A percentile compares a stretch with the other conserved stretches of the same genome.
Evolutionary conservation across 2,888 invertebrate genomes (phyloP).

Genomic region (Eremobia ochroleuca): DNA sequence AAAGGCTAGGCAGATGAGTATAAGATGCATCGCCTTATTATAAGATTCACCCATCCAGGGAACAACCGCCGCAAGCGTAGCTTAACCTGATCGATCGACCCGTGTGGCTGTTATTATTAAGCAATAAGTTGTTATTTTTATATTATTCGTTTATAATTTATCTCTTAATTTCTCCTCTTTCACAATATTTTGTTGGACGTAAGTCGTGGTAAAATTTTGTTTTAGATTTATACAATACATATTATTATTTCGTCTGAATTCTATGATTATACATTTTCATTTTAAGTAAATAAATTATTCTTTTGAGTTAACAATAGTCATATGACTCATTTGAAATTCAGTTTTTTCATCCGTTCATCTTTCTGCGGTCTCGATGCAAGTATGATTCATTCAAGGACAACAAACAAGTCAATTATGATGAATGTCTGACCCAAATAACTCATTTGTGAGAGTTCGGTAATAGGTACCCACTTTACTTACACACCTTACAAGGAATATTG

Average conservation of each 20-base stretch:
- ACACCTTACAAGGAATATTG: background rate
- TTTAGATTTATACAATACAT: background rate
- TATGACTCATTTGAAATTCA: constrained; percentile 23
- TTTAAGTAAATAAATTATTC: constrained; percentile 10
- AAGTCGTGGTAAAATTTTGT: background rate
- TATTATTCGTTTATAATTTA: no score
- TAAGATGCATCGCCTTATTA: no score
- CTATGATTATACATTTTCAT: background rate
- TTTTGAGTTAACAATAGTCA: constrained; percentile 4
- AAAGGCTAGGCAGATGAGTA: no score
- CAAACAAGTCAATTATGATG: constrained; percentile 57
- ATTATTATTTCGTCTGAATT: no score
- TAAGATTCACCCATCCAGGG: no score
- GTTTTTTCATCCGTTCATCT: constrained; percentile 10
- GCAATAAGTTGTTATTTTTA: no score
- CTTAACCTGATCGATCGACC: no score
- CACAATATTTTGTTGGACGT: background rate
- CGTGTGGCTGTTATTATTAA: no score
- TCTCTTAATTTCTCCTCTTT: constrained; percentile 1
- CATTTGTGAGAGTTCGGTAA: constrained; percentile 27
- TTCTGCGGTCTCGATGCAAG: constrained; percentile 29
- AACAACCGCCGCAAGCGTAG: no score
- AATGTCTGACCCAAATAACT: constrained; percentile 55
- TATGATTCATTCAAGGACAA: constrained; percentile 54
- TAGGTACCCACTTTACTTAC: background rate